phyloP scores from a whole-genome alignment of 2,797 vertebrate genomes.

The Sardinella longiceps region DNA sequence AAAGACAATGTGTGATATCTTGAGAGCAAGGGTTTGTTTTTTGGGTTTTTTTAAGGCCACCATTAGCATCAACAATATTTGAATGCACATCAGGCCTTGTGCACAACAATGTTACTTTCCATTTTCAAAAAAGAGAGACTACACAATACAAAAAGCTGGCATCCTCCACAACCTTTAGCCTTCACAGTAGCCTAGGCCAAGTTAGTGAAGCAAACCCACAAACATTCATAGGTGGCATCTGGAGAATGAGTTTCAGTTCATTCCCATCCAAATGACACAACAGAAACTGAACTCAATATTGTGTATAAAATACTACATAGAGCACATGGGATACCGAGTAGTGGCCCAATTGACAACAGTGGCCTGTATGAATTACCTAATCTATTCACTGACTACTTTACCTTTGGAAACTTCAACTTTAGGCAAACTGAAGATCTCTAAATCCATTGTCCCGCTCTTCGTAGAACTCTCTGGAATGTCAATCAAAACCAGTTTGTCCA shows the following conservation, averaged over 20 bases:
- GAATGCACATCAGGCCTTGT: too few relatives aligned
- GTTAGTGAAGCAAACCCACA: background rate
- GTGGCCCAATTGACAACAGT: background rate
- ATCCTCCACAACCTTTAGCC: background rate
- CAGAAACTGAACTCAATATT: background rate
- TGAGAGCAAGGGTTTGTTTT: too few relatives aligned
- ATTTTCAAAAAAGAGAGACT: background rate
- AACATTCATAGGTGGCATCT: background rate
- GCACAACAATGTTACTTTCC: too few relatives aligned
- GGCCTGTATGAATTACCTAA: background rate
- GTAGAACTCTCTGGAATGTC: constrained; percentile 84
- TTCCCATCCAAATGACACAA: background rate
- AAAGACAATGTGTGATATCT: too few relatives aligned
- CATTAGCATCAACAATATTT: too few relatives aligned
- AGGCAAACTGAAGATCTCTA: constrained; percentile 89
- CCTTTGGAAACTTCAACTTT: constrained; percentile 92
- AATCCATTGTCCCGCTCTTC: constrained; percentile 86
- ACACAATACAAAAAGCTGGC: background rate
- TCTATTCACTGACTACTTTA: constrained; percentile 52
- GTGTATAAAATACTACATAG: background rate
- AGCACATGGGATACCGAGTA: background rate
- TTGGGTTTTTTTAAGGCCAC: too few relatives aligned
- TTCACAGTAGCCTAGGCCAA: background rate
- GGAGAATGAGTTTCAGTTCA: background rate
- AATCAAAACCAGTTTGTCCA: constrained; percentile 88